Conservation (phyloP, 2,113 vertebrate species). For the Camelus dromedarius region DNA sequence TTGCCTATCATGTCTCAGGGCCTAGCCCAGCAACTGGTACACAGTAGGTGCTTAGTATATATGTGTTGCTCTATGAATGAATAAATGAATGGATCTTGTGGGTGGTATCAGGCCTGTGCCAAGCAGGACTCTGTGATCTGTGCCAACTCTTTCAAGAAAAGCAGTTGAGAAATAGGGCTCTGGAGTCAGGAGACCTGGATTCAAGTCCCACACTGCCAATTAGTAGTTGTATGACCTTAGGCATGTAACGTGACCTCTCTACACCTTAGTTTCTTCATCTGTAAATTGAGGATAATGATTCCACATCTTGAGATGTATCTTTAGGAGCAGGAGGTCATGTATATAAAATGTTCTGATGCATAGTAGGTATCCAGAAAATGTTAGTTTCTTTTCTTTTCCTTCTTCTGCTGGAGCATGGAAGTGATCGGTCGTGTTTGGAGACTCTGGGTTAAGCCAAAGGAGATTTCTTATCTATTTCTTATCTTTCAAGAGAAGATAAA, state of each 20-base stretch:
- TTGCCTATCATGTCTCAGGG: not conserved
- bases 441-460: not conserved
- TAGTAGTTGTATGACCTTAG: slow-evolving; percentile 43
- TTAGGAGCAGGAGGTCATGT: slow-evolving; percentile 41
- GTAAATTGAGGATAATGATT: slow-evolving; percentile 45
- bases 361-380: not conserved
- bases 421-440: not conserved
- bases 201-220: slow-evolving; percentile 29
- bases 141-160: slow-evolving; percentile 38
- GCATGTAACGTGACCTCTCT: slow-evolving; percentile 36
- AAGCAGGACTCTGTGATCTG: slow-evolving; percentile 1
- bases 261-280: slow-evolving; percentile 24
- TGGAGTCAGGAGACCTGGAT: slow-evolving; percentile 64
- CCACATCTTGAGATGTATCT: not conserved
- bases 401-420: not conserved
- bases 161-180: not conserved
- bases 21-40: not conserved
- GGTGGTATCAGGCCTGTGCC: not conserved
- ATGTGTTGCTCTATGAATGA: not conserved
- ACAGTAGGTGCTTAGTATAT: not conserved
- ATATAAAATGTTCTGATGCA: not conserved
- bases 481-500: slow-evolving; percentile 34
- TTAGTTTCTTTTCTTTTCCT: not conserved
- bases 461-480: slow-evolving; percentile 13
- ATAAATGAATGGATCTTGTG: not conserved